A percentile compares a stretch with the other conserved stretches of the same genome.
Conservation (phyloP, 1,140 invertebrate genomes). For the Pogonognathellus flavescens region DNA sequence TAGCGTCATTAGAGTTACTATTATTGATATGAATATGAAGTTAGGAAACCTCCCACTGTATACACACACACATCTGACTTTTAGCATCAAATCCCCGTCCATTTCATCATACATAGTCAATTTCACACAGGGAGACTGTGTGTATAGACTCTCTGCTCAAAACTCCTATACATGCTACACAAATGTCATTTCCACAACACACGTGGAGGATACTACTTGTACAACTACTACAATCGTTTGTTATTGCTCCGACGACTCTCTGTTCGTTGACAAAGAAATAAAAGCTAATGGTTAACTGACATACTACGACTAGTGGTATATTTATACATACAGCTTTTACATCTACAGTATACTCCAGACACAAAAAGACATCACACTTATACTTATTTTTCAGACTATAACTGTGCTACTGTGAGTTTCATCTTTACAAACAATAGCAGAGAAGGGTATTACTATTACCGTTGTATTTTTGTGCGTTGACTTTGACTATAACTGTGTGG, state of each 20-base stretch:
- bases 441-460: no score
- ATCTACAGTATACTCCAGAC: no score
- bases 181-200: neutral
- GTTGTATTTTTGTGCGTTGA: no score
- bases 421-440: no score
- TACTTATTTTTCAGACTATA: no score
- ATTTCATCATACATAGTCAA: neutral
- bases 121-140: neutral
- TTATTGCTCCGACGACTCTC: neutral
- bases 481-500: no score
- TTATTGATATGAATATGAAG: conserved; percentile 49
- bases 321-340: no score
- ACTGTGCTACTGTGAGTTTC: no score
- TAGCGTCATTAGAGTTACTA: conserved; percentile 47
- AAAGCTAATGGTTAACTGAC: conserved; percentile 44
- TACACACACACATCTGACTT: conserved; percentile 19
- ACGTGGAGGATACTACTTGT: neutral
- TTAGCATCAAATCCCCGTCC: neutral
- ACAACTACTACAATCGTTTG: neutral
- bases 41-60: conserved; percentile 16
- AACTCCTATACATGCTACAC: no score
- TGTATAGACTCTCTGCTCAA: no score
- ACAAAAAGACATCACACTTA: no score
- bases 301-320: neutral
- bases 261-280: conserved; percentile 35